Conservation (phyloP, 2,888 invertebrate species). For the Uloborus plumipes region DNA sequence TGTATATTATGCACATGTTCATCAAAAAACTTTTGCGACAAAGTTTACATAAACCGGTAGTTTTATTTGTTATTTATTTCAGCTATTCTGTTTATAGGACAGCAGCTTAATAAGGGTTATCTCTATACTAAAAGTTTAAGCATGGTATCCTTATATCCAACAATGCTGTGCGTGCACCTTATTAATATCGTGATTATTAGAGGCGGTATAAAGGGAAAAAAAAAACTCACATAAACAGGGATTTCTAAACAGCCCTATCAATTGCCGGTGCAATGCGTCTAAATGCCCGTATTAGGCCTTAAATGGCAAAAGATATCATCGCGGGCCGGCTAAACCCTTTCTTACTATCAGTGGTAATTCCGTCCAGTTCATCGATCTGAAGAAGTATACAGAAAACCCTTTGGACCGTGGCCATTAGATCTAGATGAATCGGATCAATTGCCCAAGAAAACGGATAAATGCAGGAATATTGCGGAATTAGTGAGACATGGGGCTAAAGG, state of each 20-base stretch:
- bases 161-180: no score
- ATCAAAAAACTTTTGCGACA: no score
- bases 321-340: background rate
- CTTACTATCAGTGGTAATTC: conserved; percentile 24
- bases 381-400: conserved; percentile 20
- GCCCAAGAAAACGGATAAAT: conserved; percentile 39
- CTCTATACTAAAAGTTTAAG: no score
- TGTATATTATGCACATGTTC: no score
- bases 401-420: conserved; percentile 35
- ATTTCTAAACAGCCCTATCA: background rate
- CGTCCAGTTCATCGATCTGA: conserved; percentile 23
- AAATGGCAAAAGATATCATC: conserved; percentile 33
- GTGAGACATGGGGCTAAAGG: conserved; percentile 16
- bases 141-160: no score
- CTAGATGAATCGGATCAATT: conserved; percentile 37
- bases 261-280: no score
- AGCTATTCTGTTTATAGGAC: no score
- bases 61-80: no score
- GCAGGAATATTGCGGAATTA: conserved; percentile 14
- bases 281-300: conserved; percentile 13
- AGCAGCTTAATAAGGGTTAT: no score
- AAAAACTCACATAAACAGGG: background rate
- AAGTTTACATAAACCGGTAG: no score
- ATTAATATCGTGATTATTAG: no score
- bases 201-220: no score